Evolutionary conservation across 2,113 vertebrate species (phyloP).

Genomic region (Prunella himalayana): DNA sequence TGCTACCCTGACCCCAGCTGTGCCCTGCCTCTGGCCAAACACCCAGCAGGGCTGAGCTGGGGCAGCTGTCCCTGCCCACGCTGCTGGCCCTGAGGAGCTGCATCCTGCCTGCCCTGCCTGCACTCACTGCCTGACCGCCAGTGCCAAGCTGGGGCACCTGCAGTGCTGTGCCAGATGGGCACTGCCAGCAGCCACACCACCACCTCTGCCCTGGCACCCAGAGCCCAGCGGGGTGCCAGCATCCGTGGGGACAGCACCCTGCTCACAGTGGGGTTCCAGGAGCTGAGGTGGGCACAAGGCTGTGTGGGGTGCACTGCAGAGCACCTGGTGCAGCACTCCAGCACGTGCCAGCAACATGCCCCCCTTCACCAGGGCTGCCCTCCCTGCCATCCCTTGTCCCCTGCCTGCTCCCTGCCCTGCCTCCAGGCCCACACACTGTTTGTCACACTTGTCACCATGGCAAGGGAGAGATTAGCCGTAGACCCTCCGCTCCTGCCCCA

Average conservation of each 20-base stretch:
- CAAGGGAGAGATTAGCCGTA: slow-evolving; percentile 21
- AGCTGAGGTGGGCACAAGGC: fast-evolving
- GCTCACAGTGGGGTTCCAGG: neutral
- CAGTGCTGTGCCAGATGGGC: fast-evolving
- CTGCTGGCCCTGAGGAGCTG: fast-evolving
- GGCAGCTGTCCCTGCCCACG: neutral
- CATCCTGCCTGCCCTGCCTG: neutral
- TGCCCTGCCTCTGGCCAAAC: neutral
- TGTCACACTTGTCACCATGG: slow-evolving; percentile 46
- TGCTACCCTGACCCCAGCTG: no score
- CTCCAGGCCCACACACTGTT: neutral
- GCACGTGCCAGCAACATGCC: fast-evolving
- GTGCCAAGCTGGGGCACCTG: neutral
- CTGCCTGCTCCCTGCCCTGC: neutral
- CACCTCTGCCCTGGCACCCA: neutral
- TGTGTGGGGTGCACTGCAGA: neutral
- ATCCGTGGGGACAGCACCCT: neutral
- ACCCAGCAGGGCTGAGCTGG: neutral
- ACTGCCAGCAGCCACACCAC: fast-evolving
- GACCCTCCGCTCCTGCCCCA: slow-evolving; percentile 34
- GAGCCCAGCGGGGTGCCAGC: fast-evolving
- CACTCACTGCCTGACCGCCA: fast-evolving
- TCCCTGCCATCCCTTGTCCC: neutral
- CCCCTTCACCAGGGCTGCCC: neutral
- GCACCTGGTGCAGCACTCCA: neutral